Base-by-base conservation (phyloP, 2,113 vertebrate species). In the Accipiter cooperii region DNA sequence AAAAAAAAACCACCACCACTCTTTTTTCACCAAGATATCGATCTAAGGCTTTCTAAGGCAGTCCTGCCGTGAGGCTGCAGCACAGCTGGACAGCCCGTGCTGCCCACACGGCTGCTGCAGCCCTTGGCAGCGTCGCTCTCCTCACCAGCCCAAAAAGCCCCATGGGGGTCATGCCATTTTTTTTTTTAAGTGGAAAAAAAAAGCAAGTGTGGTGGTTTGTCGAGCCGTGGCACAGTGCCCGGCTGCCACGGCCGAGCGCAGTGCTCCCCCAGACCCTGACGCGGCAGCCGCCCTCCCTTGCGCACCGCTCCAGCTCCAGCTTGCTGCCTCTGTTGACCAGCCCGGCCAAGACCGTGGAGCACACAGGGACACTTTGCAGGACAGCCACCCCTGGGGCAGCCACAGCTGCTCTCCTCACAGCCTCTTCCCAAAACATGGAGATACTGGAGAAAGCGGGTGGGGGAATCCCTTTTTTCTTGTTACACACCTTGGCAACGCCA, bases 121-220 rank as follows among this genome's bases (percentile, higher is more conserved):
- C 64, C 22, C 49, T 63, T 7, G 2, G n/a, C 40, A 20, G 25
- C 12, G 0, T n/a, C 4, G 5, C 47, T 26, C 57, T 44, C 34
- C 36, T 70, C 51, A 11, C 5, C 40, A 75, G 26, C 46, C 29
- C 74, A 57, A 68, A 71, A 31, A 1, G 0, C 20, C 31, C 73
- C 1, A 0, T 1, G 6, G 7, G 19, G 14, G 21, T 54, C n/a
- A 17, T 3, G 0, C 25, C 26, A 11, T 49, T 13, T 77, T 52
- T 44, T 31, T 31, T 52, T 2, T 49, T 25, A 26, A 58, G 68
- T 6, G 17, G 51, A 16, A 52, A 28, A 18, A 28, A 19, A 46
- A 76, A 28, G 20, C 5, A 13, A 17, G 51, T 8, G 5, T 2
- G 13, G n/a, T 13, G 47, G 6, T 6, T 25, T 60, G 21, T 20